Conservation (phyloP, 1,140 invertebrate species). For the Euwallacea similis region DNA sequence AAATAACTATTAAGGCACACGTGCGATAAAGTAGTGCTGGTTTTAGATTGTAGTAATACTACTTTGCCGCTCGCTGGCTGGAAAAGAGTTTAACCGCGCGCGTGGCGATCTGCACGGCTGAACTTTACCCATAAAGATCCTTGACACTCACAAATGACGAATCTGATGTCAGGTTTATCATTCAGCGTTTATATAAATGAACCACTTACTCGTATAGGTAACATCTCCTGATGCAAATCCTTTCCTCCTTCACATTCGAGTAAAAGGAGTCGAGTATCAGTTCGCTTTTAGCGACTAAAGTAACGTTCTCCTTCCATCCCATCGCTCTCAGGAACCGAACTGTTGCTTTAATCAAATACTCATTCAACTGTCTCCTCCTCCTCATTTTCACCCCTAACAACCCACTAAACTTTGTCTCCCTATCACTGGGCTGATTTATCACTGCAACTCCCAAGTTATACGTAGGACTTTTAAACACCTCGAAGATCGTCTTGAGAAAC, state of each 20-base stretch:
- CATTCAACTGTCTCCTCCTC: background rate
- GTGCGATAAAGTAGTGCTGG: too few relatives aligned
- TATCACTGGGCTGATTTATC: constrained; percentile 23
- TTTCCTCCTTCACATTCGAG: constrained; percentile 37
- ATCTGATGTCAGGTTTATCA: too few relatives aligned
- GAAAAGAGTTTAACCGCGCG: too few relatives aligned
- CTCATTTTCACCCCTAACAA: constrained; percentile 39
- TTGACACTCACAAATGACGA: too few relatives aligned
- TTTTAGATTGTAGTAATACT: too few relatives aligned
- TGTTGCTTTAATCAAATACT: constrained; percentile 39
- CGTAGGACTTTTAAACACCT: constrained; percentile 41
- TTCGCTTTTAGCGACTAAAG: constrained; percentile 43
- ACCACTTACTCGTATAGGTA: constrained; percentile 38
- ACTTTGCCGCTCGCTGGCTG: too few relatives aligned
- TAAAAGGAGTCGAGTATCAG: constrained; percentile 46
- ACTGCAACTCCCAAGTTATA: constrained; percentile 42
- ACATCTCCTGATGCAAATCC: constrained; percentile 46
- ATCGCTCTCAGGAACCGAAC: constrained; percentile 42
- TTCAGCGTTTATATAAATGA: background rate
- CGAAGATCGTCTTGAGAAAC: constrained; percentile 43
- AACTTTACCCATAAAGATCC: too few relatives aligned
- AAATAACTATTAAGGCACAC: too few relatives aligned
- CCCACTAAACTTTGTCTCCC: constrained; percentile 41
- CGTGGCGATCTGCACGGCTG: too few relatives aligned
- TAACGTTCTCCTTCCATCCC: constrained; percentile 47